These are phyloP conservation scores for Tragulus kanchil DNA, from an alignment of 2,113 vertebrate genomes.

Conservation along the genomic window DNA sequence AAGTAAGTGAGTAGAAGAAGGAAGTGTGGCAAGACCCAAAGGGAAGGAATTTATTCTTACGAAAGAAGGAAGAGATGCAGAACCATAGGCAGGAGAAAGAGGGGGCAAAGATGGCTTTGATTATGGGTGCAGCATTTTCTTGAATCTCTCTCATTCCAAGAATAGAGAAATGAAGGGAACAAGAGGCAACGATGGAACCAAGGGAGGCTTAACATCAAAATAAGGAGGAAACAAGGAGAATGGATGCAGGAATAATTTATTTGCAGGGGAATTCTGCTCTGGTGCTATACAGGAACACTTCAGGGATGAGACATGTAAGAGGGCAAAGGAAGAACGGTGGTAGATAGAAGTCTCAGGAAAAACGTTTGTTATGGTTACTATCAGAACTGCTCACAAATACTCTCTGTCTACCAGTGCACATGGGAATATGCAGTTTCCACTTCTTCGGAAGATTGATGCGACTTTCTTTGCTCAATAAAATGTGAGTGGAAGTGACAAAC, in stretches of 20 bases:
- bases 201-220: not conserved
- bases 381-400: not conserved
- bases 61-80: slow-evolving; percentile 31
- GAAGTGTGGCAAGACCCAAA: slow-evolving; percentile 25
- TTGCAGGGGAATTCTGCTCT: not conserved
- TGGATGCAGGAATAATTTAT: not conserved
- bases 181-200: not conserved
- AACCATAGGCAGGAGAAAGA: not conserved
- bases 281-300: not conserved
- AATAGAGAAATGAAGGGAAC: not conserved
- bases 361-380: not conserved
- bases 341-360: not conserved
- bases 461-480: slow-evolving; percentile 37
- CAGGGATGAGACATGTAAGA: not conserved
- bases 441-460: not conserved
- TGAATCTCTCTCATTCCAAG: slow-evolving; percentile 37
- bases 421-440: not conserved
- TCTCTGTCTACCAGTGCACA: not conserved
- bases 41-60: slow-evolving; percentile 11
- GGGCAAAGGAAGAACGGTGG: not conserved
- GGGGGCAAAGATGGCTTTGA: not conserved
- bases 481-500: not conserved
- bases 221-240: slow-evolving; percentile 1
- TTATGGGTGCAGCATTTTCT: not conserved
- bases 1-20: slow-evolving; percentile 73